These are phyloP conservation scores for Habrosyne pyritoides DNA, from an alignment of 2,888 invertebrate species.

Conservation along the genomic window DNA sequence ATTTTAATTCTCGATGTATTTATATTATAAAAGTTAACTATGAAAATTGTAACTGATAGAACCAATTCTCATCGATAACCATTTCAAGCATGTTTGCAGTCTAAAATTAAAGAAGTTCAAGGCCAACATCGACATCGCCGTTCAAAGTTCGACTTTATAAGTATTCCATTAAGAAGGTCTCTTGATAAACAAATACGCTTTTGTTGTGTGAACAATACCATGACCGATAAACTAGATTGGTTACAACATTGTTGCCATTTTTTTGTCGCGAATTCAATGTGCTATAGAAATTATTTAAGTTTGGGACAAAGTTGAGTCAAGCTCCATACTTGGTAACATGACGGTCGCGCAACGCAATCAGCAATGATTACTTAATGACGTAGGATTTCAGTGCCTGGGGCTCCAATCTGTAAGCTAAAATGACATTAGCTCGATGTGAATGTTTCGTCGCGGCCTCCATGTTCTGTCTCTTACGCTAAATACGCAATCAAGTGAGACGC, in stretches of 20 bases:
- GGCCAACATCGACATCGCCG: neutral
- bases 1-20: too few relatives aligned
- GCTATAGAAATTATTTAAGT: neutral
- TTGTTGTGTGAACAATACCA: constrained; percentile 16
- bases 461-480: too few relatives aligned
- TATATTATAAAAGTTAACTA: too few relatives aligned
- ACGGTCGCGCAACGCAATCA: neutral
- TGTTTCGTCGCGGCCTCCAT: too few relatives aligned
- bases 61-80: too few relatives aligned
- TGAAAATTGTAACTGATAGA: too few relatives aligned
- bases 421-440: too few relatives aligned
- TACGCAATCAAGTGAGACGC: too few relatives aligned
- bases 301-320: neutral
- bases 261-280: constrained; percentile 7
- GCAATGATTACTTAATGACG: neutral
- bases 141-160: neutral
- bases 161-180: neutral
- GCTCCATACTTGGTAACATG: neutral
- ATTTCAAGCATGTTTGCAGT: too few relatives aligned
- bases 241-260: constrained; percentile 19
- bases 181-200: neutral
- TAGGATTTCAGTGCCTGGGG: constrained; percentile 1
- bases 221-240: constrained; percentile 16
- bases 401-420: too few relatives aligned
- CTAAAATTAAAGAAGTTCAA: neutral